These are phyloP conservation scores for Anneissia japonica DNA, from an alignment of 35 echinoderm and acorn worm species.

Conservation along the genomic window DNA sequence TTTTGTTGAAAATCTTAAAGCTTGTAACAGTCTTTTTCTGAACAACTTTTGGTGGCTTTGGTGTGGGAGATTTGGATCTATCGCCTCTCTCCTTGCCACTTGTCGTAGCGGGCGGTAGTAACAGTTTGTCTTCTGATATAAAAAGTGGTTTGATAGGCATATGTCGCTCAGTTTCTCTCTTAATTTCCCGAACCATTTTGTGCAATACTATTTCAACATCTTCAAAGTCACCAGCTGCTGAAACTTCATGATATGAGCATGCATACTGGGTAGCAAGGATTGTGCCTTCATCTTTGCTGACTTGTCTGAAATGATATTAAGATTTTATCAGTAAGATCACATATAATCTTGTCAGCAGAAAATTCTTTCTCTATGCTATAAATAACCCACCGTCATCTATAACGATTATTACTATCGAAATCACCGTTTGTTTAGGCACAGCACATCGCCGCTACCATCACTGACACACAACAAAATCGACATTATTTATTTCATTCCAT, in stretches of 20 bases:
- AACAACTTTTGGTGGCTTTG: slow-evolving; percentile 84
- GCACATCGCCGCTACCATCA: too few species aligned
- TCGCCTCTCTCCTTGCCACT: slow-evolving; percentile 25
- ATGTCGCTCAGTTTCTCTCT: slow-evolving; percentile 74
- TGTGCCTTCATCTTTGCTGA: slow-evolving; percentile 88
- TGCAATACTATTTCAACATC: slow-evolving; percentile 89
- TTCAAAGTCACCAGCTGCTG: slow-evolving; percentile 81
- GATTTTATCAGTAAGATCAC: too few species aligned
- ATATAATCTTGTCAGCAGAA: too few species aligned
- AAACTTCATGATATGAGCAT: slow-evolving; percentile 90
- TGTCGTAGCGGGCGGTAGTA: slow-evolving; percentile 16
- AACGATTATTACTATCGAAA: too few species aligned
- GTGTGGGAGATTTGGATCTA: slow-evolving; percentile 49
- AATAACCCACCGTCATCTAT: too few species aligned
- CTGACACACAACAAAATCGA: too few species aligned
- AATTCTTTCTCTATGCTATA: too few species aligned
- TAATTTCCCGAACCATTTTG: slow-evolving; percentile 85
- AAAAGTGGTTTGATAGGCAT: slow-evolving; percentile 89
- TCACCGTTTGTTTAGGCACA: too few species aligned
- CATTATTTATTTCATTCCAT: neutral
- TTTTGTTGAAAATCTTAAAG: slow-evolving; percentile 98
- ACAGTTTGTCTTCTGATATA: slow-evolving; percentile 81
- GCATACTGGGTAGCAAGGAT: slow-evolving; percentile 85
- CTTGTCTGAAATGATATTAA: slow-evolving; percentile 70
- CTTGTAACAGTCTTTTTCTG: slow-evolving; percentile 86